Conservation (phyloP, 2,888 invertebrate species). For the Phrixothrix hirtus region DNA sequence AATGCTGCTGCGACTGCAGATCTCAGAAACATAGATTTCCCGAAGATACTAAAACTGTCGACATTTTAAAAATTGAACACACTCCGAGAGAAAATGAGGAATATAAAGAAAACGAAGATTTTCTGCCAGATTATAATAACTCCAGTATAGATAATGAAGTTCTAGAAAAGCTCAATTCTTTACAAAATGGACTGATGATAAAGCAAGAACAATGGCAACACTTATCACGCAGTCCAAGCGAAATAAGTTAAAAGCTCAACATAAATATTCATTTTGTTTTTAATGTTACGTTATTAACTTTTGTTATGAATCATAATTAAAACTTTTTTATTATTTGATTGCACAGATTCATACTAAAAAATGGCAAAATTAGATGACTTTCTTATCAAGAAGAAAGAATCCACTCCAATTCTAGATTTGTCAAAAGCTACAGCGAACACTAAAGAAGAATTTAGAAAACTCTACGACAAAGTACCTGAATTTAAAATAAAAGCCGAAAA, state of each 20-base stretch:
- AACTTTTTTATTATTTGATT: constrained; percentile 16
- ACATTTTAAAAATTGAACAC: constrained; percentile 41
- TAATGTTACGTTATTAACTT: background rate
- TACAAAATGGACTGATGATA: constrained; percentile 57
- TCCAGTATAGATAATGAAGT: constrained; percentile 38
- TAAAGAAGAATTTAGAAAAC: constrained; percentile 79
- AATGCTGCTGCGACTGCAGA: constrained; percentile 51
- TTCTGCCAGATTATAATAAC: constrained; percentile 34
- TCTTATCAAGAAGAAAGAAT: constrained; percentile 82
- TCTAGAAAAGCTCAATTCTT: constrained; percentile 51
- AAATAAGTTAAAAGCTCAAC: constrained; percentile 7
- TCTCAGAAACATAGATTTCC: constrained; percentile 32
- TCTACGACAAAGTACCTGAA: constrained; percentile 86
- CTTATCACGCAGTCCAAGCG: constrained; percentile 36
- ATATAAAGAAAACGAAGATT: constrained; percentile 19
- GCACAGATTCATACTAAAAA: constrained; percentile 30
- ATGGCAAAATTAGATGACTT: constrained; percentile 81
- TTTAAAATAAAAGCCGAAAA: constrained; percentile 88
- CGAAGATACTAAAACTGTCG: constrained; percentile 37
- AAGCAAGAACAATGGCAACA: constrained; percentile 62
- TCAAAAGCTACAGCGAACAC: constrained; percentile 77
- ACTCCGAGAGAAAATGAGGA: constrained; percentile 36
- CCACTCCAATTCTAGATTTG: constrained; percentile 80
- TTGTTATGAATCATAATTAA: constrained; percentile 1
- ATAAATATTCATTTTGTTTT: constrained; percentile 9